Base-by-base conservation (phyloP, 2,797 vertebrate genomes). In the Diglossa cyanea region DNA sequence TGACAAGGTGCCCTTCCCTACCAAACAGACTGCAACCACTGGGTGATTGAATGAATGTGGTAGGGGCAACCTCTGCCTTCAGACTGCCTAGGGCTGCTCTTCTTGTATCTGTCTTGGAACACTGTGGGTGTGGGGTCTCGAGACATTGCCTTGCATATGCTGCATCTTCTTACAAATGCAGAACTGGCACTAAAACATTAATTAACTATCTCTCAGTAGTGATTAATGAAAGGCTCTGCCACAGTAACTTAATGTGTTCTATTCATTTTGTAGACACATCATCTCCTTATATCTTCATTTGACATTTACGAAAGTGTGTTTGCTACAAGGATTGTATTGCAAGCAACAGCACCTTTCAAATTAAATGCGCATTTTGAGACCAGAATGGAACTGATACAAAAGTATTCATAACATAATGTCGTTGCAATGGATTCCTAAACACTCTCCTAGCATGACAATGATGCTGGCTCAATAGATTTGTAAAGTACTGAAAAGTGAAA, bases 1-100 rank as follows among this genome's bases (percentile, higher is more conserved):
- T 45, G 72, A 86, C 92, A 93, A 92, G 91, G 94, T 96, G 94
- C 84, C 94, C 85, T 96, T 96, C 53, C 33, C 24, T 7, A 84
- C 58, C 79, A 51, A 68, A 33, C 18, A 48, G 14, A 48, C 68
- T 73, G 31, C 33, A 78, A 11, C 31, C 44, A 21, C 48, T 53
- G 51, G 55, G 17, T 61, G 62, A 74, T 63, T 10, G 6, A 83
- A 35, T 11, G 42, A 61, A 8, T 14, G n/a, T 39, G 21, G 30
- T 35, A 65, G 37, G 39, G 40, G 6, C 45, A 86, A 33, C 16
- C 50, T 70, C 62, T 94, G 85, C 17, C 54, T 89, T 60, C 70
- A 73, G 30, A 31, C 19, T 66, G 54, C 62, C 47, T 70, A 28
- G 26, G 60, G 58, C 23, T 65, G 35, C 48, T 70, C 21, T 76